Evolutionary conservation across 2,113 vertebrate genomes (phyloP), one percentile per base, ranked within the genome.

Genomic region (Muscicapa adusta): DNA sequence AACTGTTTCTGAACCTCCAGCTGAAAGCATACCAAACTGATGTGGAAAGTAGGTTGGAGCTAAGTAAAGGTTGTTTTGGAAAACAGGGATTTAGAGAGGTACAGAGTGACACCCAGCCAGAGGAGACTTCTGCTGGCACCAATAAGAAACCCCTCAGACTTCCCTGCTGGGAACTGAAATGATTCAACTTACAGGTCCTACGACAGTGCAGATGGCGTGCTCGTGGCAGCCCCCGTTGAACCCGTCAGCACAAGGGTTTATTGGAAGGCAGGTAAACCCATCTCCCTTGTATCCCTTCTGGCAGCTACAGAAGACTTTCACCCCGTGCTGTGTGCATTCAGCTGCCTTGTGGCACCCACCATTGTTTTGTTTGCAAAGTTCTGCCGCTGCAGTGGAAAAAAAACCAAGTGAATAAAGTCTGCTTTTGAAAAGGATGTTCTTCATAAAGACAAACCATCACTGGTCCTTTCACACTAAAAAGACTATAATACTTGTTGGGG

Each of bases 191-290:
- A 99, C 99, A 56, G 99, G 98, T 51, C 98, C 98, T 0, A 82
- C 98, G 98, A 98, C 98, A 82, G 53, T 98, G 98, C 99, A 99
- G 82, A 70, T 74, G 51, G 99, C 99, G 8, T 99, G 99, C 67
- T 99, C 98, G 0, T 99, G 98, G 88, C 99, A 99, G 45, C 98
- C 98, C 8, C 99, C 99, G 0, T 99, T 99, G 87, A 98, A 96
- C 5, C 97, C 98, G 0, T 97, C 94, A 0, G 96, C 94, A 5
- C 99, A 99, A 60, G 95, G 98, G 96, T 99, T 98, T 48, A 98
- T 86, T 18, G 98, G 98, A 2, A 66, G 94, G 84, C 99, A 99
- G 33, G 80, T 94, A 73, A 78, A 97, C 5, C 99, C 99, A 2
- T 99, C 99, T 14, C 99, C 99, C 14, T 91, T 85, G 97, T 98